Evolutionary conservation across 2,888 invertebrate species (phyloP).

Genomic region (Drosophila hamatofila): DNA sequence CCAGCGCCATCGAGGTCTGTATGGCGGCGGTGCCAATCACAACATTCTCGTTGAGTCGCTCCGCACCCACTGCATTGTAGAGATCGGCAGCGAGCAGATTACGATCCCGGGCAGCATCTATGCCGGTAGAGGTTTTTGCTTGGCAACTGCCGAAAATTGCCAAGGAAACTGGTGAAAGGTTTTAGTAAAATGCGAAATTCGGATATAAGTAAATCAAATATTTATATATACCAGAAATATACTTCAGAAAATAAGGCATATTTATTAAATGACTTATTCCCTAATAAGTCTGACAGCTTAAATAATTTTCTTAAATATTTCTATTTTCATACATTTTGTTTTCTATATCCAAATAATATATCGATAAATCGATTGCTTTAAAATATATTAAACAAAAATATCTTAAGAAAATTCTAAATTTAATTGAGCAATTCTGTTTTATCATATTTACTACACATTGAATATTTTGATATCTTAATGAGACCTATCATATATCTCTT

Average conservation of each 20-base stretch:
- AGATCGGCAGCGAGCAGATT: conserved; percentile 80
- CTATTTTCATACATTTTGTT: no score
- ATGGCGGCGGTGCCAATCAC: conserved; percentile 91
- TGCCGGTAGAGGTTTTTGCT: conserved; percentile 39
- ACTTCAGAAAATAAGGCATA: neutral
- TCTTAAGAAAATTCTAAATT: no score
- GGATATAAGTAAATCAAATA: neutral
- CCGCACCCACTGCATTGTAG: conserved; percentile 86
- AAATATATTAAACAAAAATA: no score
- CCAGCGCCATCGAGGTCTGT: conserved; percentile 89
- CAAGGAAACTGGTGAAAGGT: conserved; percentile 47
- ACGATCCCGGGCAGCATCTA: conserved; percentile 63
- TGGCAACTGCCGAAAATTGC: conserved; percentile 36
- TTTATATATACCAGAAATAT: neutral
- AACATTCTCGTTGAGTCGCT: conserved; percentile 88
- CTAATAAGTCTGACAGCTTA: neutral
- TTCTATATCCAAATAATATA: no score
- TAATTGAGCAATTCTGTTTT: no score
- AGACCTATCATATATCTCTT: no score
- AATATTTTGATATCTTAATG: no score
- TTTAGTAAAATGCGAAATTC: neutral
- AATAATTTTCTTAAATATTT: neutral
- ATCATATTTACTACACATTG: no score
- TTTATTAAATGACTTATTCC: neutral
- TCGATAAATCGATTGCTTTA: no score